Conservation (phyloP, 2,113 vertebrate genomes). For the Hirundichthys speculiger region DNA sequence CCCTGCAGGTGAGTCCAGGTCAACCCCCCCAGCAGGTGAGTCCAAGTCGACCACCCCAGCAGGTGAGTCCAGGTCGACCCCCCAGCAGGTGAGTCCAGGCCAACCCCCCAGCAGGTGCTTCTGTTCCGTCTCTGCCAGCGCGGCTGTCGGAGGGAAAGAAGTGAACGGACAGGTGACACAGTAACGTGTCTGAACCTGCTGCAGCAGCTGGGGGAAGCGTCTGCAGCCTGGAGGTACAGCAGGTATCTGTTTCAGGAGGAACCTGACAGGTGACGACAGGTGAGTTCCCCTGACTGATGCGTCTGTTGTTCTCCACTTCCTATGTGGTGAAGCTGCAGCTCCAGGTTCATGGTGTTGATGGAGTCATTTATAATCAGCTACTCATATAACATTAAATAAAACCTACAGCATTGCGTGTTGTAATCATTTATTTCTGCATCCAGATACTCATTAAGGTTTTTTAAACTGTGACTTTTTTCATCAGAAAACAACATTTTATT, state of each 20-base stretch:
- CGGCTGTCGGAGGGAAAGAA: conserved; percentile 41
- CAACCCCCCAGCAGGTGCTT: conserved; percentile 57
- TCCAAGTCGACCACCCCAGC: too few species aligned
- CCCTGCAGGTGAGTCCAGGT: too few species aligned
- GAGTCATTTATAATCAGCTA: conserved; percentile 16
- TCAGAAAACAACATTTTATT: too few species aligned
- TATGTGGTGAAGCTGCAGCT: conserved; percentile 43
- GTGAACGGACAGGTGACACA: conserved; percentile 55
- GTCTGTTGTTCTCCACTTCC: conserved; percentile 54
- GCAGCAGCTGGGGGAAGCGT: conserved; percentile 55
- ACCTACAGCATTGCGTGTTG: too few species aligned
- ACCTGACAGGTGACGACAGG: conserved; percentile 9
- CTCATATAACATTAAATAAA: conserved; percentile 35
- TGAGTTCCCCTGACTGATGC: conserved; percentile 45
- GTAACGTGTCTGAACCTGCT: conserved; percentile 63
- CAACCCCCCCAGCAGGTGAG: too few species aligned
- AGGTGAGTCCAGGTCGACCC: too few species aligned
- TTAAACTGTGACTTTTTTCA: too few species aligned
- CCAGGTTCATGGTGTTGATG: conserved; percentile 28
- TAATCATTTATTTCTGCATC: too few species aligned
- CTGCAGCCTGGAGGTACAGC: conserved; percentile 54
- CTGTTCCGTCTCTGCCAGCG: conserved; percentile 41
- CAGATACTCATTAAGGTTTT: too few species aligned
- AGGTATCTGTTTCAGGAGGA: conserved; percentile 56
- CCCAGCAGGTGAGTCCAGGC: conserved; percentile 34